Evolutionary conservation across 2,113 vertebrate species (phyloP).

Genomic region (Corythornis cristatus): DNA sequence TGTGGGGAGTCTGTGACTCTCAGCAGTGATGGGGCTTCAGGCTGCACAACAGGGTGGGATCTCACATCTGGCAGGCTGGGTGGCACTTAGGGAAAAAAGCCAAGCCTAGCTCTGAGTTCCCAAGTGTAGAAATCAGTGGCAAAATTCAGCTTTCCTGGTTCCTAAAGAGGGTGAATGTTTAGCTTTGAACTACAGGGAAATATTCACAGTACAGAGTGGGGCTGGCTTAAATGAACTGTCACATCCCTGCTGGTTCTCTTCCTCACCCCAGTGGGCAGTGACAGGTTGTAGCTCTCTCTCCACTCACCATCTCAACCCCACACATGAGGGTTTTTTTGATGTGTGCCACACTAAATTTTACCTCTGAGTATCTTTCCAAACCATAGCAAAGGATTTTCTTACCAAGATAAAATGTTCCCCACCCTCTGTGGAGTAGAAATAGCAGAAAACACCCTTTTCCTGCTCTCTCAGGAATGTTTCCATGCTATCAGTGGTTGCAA

Average conservation of each 20-base stretch:
- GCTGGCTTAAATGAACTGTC: not conserved
- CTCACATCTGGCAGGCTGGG: not conserved
- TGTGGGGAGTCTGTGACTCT: not conserved
- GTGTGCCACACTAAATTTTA: not conserved
- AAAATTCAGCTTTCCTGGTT: not conserved
- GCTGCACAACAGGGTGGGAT: not conserved
- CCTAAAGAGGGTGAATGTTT: not conserved
- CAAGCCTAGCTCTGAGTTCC: not conserved
- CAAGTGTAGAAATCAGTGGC: not conserved
- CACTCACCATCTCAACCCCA: not conserved
- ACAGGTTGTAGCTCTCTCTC: not conserved
- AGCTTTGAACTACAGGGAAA: not conserved
- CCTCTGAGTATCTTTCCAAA: not conserved
- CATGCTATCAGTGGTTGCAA: not conserved
- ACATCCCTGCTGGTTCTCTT: not conserved
- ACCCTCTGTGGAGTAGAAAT: not conserved
- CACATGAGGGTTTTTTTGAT: not conserved
- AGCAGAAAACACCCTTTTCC: constrained; percentile 4
- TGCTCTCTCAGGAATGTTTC: not conserved
- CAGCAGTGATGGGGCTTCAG: accelerated
- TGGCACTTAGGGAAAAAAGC: not conserved
- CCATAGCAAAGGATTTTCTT: not conserved
- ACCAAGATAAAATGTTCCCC: not conserved
- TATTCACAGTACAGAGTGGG: not conserved
- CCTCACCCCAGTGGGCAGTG: not conserved